Evolutionary conservation across 2,888 invertebrate species (phyloP).

Genomic region (Habrosyne pyritoides): DNA sequence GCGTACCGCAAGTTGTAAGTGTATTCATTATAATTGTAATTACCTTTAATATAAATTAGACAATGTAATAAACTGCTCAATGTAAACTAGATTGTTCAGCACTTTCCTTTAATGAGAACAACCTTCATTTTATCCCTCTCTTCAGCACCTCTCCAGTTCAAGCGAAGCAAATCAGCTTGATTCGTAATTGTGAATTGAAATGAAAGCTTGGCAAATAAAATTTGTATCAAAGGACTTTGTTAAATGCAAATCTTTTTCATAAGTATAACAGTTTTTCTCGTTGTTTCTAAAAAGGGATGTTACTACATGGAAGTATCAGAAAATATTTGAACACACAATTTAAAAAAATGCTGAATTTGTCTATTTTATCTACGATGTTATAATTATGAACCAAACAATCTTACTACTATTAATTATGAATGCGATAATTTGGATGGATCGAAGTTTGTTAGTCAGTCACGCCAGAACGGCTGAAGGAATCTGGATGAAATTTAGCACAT

Average conservation of each 20-base stretch:
- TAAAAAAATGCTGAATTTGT: background rate
- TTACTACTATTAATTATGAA: too few species aligned
- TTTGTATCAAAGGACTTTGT: background rate
- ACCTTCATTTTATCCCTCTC: background rate
- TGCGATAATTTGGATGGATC: too few species aligned
- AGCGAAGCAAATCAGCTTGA: background rate
- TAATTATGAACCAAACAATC: too few species aligned
- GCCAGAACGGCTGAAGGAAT: too few species aligned
- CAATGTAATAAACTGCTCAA: background rate
- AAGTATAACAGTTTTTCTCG: background rate
- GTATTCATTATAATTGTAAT: too few species aligned
- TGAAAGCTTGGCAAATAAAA: background rate
- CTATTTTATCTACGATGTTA: too few species aligned
- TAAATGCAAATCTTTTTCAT: background rate
- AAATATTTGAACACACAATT: background rate
- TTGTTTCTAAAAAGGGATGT: too few species aligned
- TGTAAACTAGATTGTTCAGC: background rate
- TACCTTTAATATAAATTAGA: background rate
- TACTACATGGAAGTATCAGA: too few species aligned
- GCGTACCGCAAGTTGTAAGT: too few species aligned
- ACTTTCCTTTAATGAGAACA: background rate
- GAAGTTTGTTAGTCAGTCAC: too few species aligned
- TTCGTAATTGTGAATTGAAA: conserved; percentile 2
- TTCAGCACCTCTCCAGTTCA: background rate
- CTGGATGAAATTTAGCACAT: too few species aligned